These are phyloP conservation scores for Dufourea novaeangliae DNA, from an alignment of 1,140 invertebrate species.

Conservation along the genomic window DNA sequence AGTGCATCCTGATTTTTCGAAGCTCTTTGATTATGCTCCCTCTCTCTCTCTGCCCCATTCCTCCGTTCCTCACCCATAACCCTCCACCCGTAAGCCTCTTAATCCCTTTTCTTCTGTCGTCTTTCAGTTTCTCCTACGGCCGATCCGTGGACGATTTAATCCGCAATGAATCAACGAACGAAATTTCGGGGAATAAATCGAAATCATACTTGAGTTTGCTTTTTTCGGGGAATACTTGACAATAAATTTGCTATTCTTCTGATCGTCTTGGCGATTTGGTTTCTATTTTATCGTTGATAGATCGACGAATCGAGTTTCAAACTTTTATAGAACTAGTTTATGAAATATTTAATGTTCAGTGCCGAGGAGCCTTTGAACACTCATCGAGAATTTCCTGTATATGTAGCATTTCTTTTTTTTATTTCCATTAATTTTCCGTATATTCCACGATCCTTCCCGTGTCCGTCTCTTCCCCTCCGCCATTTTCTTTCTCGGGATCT, in stretches of 20 bases:
- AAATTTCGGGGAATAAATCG: background rate
- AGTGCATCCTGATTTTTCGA: constrained; percentile 76
- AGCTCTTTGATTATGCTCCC: constrained; percentile 72
- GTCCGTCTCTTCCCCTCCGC: background rate
- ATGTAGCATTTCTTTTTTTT: too few species aligned
- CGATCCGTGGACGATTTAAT: constrained; percentile 6
- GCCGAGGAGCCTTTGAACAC: too few species aligned
- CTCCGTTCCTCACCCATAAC: background rate
- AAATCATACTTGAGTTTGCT: too few species aligned
- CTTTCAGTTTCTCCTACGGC: constrained; percentile 11
- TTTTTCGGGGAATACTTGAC: too few species aligned
- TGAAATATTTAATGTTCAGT: too few species aligned
- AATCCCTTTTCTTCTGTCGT: constrained; percentile 19
- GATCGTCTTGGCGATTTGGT: too few species aligned
- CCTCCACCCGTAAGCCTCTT: background rate
- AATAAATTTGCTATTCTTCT: too few species aligned
- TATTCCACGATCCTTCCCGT: background rate
- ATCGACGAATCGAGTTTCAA: too few species aligned
- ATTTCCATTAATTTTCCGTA: too few species aligned
- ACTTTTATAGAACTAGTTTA: too few species aligned
- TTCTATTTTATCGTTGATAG: too few species aligned
- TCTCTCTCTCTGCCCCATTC: constrained; percentile 17
- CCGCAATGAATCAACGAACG: background rate
- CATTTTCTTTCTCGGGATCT: background rate
- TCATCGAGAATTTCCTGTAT: too few species aligned